A percentile compares a stretch with the other conserved stretches of the same genome.
phyloP scores from a whole-genome alignment of 2,113 vertebrate species.

The Galemys pyrenaicus region DNA sequence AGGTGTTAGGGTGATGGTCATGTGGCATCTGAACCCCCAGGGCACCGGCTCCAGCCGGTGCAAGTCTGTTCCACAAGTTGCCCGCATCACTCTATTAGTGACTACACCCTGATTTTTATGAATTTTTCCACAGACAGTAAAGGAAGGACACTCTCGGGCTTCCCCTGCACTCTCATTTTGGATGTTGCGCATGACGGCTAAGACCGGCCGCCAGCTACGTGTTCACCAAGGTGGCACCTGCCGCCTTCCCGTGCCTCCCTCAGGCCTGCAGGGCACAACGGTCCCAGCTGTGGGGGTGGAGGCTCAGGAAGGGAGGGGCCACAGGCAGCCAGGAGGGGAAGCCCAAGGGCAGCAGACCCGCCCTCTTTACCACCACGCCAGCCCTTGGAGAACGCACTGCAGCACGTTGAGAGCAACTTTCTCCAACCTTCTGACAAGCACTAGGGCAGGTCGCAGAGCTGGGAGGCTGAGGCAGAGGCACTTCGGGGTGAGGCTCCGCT shows the following conservation, averaged over 20 bases:
- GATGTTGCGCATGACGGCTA: too few species aligned
- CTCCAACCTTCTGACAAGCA: neutral
- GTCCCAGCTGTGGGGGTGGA: neutral
- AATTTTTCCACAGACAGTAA: neutral
- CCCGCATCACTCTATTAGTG: neutral
- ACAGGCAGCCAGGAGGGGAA: too few species aligned
- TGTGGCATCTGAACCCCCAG: neutral
- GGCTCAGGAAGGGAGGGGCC: too few species aligned
- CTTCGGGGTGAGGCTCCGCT: accelerated
- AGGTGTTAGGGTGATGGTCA: neutral
- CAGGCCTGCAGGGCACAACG: too few species aligned
- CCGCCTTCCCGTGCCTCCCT: too few species aligned
- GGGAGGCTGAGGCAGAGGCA: neutral
- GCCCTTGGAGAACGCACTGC: accelerated
- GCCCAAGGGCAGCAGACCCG: too few species aligned
- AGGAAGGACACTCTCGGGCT: neutral
- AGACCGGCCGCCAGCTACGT: too few species aligned
- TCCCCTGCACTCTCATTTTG: neutral
- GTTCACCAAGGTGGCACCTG: too few species aligned
- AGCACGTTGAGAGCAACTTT: neutral
- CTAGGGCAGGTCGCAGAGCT: neutral
- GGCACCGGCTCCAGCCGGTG: neutral
- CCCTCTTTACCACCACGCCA: neutral
- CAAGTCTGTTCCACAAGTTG: neutral
- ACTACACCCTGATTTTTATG: neutral